Evolutionary conservation across 2,888 invertebrate species (phyloP), one percentile per base, ranked within the genome.

Genomic region (Aleiodes alternator): DNA sequence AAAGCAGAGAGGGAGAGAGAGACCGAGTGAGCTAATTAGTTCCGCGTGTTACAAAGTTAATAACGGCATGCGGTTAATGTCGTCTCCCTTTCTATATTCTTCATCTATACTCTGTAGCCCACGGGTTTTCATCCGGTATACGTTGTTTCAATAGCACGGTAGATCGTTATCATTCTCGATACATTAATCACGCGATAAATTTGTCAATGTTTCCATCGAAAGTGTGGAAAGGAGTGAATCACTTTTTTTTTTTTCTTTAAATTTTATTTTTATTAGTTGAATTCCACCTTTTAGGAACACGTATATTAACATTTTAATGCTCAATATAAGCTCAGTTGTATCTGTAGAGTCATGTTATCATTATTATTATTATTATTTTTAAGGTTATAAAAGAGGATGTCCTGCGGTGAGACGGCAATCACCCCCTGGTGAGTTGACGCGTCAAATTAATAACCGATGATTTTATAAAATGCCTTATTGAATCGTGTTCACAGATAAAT

Each of bases 381-480:
- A 14, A 59, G 57, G 51, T 11, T 74, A 31, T 59, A 57, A 38
- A 64, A 57, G 23, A 48, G 48, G 59, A 48, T 69, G 78, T 80
- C 84, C 83, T 78, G 83, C 80, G 78, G 85, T 73, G 85, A 76
- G 80, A 73, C 80, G 75, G 85, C 84, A 82, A 84, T 84, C 82
- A 82, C 85, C 86, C 84, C 87, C 87, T 80, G 86, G 78, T 79
- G 87, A 71, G 86, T 76, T 76, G 61, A 81, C 83, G 84, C 86
- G 85, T 88, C 87, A 88, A 88, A 88, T 88, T 88, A 88, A 88
- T 88, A 88, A 88, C 84, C 86, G 84, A 88, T 88, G 88, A 88
- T 87, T 88, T 87, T 85, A 86, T 87, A 87, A 83, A 87, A 86
- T 84, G 85, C 82, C 83, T 87, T 85, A 87, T 87, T 87, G 86